These are phyloP conservation scores for Xiphydria camelus DNA, from an alignment of 2,888 invertebrate species.

Conservation along the genomic window DNA sequence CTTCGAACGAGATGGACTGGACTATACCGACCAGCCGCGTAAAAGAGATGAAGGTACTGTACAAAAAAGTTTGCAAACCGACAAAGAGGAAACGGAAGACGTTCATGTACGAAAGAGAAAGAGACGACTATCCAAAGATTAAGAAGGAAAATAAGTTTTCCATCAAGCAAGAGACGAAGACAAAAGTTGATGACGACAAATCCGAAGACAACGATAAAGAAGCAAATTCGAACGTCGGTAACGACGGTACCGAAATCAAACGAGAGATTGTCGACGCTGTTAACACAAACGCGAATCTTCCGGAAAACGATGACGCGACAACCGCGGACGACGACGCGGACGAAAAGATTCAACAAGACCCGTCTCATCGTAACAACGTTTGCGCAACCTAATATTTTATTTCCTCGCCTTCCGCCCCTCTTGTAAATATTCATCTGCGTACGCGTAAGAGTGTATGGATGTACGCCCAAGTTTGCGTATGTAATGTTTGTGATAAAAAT, in stretches of 20 bases:
- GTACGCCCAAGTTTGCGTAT: no score
- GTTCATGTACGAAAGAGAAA: constrained; percentile 53
- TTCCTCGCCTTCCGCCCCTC: no score
- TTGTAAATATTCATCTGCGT: no score
- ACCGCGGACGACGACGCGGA: no score
- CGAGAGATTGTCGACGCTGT: no score
- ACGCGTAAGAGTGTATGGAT: no score
- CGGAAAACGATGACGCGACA: no score
- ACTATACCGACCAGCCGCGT: constrained; percentile 68
- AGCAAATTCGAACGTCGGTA: not conserved
- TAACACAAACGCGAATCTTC: no score
- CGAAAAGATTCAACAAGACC: no score
- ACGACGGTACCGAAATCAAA: not conserved
- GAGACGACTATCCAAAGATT: constrained; percentile 28
- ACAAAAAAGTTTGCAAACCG: constrained; percentile 60
- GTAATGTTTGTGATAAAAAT: no score
- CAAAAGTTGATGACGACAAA: constrained; percentile 3
- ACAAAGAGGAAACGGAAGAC: constrained; percentile 54
- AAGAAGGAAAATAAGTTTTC: constrained; percentile 25
- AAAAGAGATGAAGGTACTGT: constrained; percentile 66
- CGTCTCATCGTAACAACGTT: no score
- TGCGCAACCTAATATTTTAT: no score
- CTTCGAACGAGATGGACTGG: constrained; percentile 68
- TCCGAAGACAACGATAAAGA: not conserved
- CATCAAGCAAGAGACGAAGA: constrained; percentile 15